phyloP scores from a whole-genome alignment of 2,888 invertebrate genomes.

The Callimorpha dominula region DNA sequence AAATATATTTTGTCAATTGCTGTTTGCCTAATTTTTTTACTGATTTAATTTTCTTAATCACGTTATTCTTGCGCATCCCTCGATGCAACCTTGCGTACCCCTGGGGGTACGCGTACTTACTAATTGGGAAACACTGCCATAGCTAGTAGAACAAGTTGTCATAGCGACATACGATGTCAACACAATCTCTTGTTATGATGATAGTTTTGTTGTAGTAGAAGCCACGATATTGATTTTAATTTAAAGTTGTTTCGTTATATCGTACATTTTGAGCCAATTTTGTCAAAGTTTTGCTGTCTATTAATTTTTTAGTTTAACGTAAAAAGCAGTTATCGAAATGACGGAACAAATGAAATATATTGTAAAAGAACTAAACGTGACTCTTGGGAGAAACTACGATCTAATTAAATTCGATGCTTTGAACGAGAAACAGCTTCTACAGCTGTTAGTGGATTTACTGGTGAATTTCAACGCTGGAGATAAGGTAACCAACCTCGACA shows the following conservation, averaged over 20 bases:
- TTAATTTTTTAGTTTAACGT: not conserved
- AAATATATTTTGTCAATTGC: too few species aligned
- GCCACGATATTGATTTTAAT: not conserved
- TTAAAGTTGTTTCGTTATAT: not conserved
- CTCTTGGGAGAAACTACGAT: slow-evolving; percentile 91
- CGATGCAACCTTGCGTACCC: too few species aligned
- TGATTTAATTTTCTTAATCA: too few species aligned
- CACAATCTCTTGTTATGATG: not conserved
- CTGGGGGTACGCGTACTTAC: too few species aligned
- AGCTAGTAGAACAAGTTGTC: not conserved
- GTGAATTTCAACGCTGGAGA: slow-evolving; percentile 90
- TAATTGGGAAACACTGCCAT: not conserved
- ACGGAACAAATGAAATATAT: slow-evolving; percentile 90
- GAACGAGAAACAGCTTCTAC: slow-evolving; percentile 91
- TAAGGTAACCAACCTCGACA: slow-evolving; percentile 68
- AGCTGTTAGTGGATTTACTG: slow-evolving; percentile 92
- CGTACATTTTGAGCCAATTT: too few species aligned
- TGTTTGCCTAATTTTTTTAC: too few species aligned
- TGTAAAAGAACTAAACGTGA: slow-evolving; percentile 91
- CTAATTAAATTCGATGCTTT: slow-evolving; percentile 95
- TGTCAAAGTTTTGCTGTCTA: too few species aligned
- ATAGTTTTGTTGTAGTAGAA: not conserved
- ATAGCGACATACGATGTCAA: slow-evolving; percentile 9
- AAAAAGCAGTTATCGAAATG: slow-evolving; percentile 71
- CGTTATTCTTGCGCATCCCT: too few species aligned